phyloP scores from a whole-genome alignment of 2,113 vertebrate genomes.

The Dryoscopus gambensis region DNA sequence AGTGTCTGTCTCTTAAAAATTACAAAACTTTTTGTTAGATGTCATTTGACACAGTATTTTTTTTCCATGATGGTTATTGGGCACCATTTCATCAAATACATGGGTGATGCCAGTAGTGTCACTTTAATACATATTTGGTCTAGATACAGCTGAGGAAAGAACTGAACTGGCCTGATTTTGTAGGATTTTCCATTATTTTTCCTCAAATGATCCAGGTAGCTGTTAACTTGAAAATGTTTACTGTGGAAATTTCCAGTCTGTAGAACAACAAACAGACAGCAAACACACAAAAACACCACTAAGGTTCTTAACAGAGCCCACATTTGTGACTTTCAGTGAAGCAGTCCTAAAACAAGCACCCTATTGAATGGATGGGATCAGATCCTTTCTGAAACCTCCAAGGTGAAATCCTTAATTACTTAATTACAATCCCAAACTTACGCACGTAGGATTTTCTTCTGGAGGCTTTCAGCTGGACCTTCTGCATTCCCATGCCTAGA shows the following conservation, averaged over 20 bases:
- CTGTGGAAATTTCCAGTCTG: background rate
- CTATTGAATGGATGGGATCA: background rate
- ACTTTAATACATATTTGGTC: background rate
- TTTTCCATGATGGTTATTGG: background rate
- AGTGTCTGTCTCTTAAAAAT: background rate
- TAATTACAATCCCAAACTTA: background rate
- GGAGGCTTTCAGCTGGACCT: background rate
- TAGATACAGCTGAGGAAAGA: background rate
- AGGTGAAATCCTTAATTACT: background rate
- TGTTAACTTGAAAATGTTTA: background rate
- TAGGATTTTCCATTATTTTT: background rate
- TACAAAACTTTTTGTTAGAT: background rate
- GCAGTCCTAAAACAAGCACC: background rate
- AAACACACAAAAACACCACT: background rate
- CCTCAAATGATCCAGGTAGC: background rate
- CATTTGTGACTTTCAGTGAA: background rate
- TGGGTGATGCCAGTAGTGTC: background rate
- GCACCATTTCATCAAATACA: background rate
- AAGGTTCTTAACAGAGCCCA: background rate
- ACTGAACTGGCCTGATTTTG: background rate
- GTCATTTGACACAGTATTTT: background rate
- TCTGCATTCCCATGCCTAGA: background rate
- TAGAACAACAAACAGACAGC: background rate
- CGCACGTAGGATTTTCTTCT: background rate
- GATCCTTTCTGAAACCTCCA: background rate